phyloP scores from a whole-genome alignment of 2,888 invertebrate genomes.

The Agrotis segetum region DNA sequence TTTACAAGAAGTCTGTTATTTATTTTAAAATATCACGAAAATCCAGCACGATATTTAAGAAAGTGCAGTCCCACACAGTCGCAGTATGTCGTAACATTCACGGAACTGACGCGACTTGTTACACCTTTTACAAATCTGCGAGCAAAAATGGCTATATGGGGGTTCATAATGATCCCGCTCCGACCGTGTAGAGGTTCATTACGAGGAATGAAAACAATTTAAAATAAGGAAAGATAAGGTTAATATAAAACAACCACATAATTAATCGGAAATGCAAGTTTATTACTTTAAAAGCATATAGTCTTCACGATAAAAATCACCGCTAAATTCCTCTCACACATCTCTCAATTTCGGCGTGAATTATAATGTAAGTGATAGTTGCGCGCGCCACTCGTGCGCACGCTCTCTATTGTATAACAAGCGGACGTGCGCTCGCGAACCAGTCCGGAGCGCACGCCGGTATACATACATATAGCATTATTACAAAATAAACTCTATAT shows the following conservation, averaged over 20 bases:
- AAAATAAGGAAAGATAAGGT: neutral
- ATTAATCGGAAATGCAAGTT: slow-evolving; percentile 83
- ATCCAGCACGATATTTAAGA: too few species aligned
- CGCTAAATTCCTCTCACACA: slow-evolving; percentile 73
- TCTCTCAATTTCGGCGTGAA: slow-evolving; percentile 57
- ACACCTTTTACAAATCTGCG: too few species aligned
- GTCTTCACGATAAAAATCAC: slow-evolving; percentile 79
- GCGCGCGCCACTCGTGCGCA: too few species aligned
- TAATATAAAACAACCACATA: slow-evolving; percentile 55
- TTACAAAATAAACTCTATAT: slow-evolving; percentile 81
- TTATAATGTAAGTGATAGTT: slow-evolving; percentile 44
- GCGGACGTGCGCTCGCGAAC: slow-evolving; percentile 50
- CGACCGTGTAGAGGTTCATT: too few species aligned
- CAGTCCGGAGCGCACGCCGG: slow-evolving; percentile 36
- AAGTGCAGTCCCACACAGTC: too few species aligned
- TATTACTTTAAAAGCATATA: slow-evolving; percentile 87
- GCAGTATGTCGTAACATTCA: too few species aligned
- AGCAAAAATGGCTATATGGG: too few species aligned
- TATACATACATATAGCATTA: slow-evolving; percentile 66
- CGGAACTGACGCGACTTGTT: too few species aligned
- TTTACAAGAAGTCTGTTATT: too few species aligned
- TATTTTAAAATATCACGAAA: too few species aligned
- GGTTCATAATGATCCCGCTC: too few species aligned
- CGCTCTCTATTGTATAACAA: slow-evolving; percentile 26
- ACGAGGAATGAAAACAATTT: neutral